Evolutionary conservation across 1,140 invertebrate genomes (phyloP).

Genomic region (Zaprionus ornatus): DNA sequence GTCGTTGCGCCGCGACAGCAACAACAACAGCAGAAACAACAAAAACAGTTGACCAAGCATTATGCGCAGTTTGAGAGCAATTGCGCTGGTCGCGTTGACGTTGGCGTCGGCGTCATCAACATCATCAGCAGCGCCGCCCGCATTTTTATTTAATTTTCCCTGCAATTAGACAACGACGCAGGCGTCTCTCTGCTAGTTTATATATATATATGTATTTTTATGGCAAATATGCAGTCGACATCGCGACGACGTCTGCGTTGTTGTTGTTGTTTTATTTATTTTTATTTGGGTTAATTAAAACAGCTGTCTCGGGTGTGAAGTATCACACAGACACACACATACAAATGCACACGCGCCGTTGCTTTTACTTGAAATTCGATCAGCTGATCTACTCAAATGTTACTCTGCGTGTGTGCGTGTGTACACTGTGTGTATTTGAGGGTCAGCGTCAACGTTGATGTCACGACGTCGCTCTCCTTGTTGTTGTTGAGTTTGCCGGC

Average conservation of each 20-base stretch:
- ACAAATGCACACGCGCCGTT: constrained; percentile 25
- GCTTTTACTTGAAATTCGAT: constrained; percentile 66
- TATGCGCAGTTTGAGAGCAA: constrained; percentile 34
- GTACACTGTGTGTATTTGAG: constrained; percentile 37
- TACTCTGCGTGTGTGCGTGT: not conserved
- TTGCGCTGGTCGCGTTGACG: constrained; percentile 9
- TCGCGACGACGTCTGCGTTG: not conserved
- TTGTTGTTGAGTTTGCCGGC: constrained; percentile 38
- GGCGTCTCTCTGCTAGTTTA: not conserved
- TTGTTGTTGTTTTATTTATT: constrained; percentile 35
- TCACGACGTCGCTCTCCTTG: constrained; percentile 16
- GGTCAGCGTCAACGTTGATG: constrained; percentile 53
- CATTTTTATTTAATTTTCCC: constrained; percentile 49
- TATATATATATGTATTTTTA: constrained; percentile 34
- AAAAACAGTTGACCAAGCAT: constrained; percentile 12
- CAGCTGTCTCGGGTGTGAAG: constrained; percentile 68
- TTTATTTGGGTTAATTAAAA: constrained; percentile 77
- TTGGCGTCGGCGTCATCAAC: constrained; percentile 23
- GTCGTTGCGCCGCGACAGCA: constrained; percentile 45
- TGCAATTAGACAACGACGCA: constrained; percentile 20
- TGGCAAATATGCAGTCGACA: constrained; percentile 12
- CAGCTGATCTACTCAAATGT: constrained; percentile 63
- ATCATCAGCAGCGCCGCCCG: constrained; percentile 23
- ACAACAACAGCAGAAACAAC: no score
- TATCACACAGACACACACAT: constrained; percentile 33